Base-by-base conservation (phyloP, 2,888 invertebrate species). In the Crematogaster levior region DNA sequence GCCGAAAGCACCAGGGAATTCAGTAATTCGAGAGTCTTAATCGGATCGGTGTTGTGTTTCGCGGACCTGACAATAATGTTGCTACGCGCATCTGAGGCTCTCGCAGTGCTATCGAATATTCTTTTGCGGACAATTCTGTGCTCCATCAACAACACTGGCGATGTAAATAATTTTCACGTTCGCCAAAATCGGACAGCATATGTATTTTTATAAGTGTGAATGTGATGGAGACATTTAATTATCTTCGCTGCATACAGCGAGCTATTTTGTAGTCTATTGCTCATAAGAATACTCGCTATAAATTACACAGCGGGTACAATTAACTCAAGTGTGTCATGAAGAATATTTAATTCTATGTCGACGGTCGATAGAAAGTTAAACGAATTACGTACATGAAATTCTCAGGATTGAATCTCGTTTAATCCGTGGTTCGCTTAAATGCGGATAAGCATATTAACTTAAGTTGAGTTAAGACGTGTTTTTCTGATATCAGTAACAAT, bases 11-110 rank as follows among this genome's bases (percentile, higher is more conserved):
- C 77, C 74, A 65, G 84, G 77, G 85, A 84, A 86, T 90, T 88
- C 53, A 82, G 91, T 91, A 91, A 92, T 92, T 92, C 89, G 92
- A 93, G 88, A 86, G 84, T 80, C 85, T 89, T 93, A 93, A 93
- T 93, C 92, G 91, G 92, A 90, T 92, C 88, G 89, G 90, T 90
- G 90, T 90, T 90, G 83, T 86, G 77, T 92, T 92, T 90, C 91
- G 84, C 82, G 82, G 86, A 84, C 48, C 86, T 85, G 84, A 88
- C 85, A 88, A 89, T 87, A 86, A 88, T 85, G 82, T 65, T 68
- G 48, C 83, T 63, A 40, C 66, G 81, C 60, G 72, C 81, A 63
- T 84, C 81, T 46, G 75, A 75, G 63, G 65, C 61, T 56, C 27
- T 56, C 27, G 30, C 56, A 18, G 21, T n/a, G 27, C 5, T 51